Percentiles rank a stretch among this genome's conserved stretches.
Evolutionary conservation across 1,140 invertebrate species (phyloP).

Genomic region (Brachionus koreanus): DNA sequence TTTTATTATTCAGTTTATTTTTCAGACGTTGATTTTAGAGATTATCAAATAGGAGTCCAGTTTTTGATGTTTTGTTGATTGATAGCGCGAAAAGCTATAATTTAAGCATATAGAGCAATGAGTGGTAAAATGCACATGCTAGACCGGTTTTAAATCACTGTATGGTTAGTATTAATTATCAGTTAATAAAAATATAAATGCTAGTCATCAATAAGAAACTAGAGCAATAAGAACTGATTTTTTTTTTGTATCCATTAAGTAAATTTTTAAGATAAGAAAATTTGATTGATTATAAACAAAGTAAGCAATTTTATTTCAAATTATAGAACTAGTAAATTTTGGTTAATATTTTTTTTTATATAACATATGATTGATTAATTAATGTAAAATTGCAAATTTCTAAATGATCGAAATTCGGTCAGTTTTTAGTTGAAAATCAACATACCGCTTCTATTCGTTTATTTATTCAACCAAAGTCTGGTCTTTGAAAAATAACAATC

Average conservation of each 20-base stretch:
- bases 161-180: conserved; percentile 9
- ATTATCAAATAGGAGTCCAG: background rate
- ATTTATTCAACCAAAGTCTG: background rate
- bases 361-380: conserved; percentile 25
- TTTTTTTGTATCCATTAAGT: background rate
- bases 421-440: background rate
- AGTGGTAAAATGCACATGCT: background rate
- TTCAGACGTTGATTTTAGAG: background rate
- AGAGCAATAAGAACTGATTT: background rate
- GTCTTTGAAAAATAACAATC: conserved; percentile 8
- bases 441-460: background rate
- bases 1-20: background rate
- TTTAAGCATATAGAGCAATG: background rate
- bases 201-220: background rate
- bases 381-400: background rate
- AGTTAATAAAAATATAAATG: background rate
- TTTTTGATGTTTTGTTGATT: background rate
- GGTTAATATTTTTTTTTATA: conserved; percentile 2
- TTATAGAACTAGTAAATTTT: background rate
- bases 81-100: background rate
- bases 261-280: conserved; percentile 1
- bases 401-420: background rate
- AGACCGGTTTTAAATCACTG: background rate
- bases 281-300: conserved; percentile 37
- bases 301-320: background rate